These are phyloP conservation scores for Diceros bicornis DNA, from an alignment of 2,797 vertebrate genomes.

Conservation along the genomic window DNA sequence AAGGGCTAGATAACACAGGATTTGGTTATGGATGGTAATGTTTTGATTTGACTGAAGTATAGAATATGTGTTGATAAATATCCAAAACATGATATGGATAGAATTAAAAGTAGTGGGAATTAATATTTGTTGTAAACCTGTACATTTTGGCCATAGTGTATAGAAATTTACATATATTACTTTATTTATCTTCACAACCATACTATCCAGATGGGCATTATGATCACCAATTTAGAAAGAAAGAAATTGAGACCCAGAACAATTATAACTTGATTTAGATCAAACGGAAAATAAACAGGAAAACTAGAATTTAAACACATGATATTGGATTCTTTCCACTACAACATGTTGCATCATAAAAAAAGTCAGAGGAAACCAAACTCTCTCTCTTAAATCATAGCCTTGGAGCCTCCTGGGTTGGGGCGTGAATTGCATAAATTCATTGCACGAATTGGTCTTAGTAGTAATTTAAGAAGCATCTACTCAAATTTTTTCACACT, in stretches of 20 bases:
- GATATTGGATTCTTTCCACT: background rate
- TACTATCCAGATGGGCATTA: background rate
- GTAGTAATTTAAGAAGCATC: conserved; percentile 16
- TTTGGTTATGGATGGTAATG: background rate
- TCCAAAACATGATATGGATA: background rate
- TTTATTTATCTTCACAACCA: background rate
- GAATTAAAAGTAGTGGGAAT: background rate
- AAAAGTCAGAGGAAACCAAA: background rate
- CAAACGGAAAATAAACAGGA: background rate
- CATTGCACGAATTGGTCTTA: background rate
- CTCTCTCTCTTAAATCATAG: background rate
- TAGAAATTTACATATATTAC: background rate
- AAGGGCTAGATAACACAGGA: too few relatives aligned
- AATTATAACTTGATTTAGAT: background rate
- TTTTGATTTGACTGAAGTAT: background rate
- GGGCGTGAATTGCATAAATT: background rate
- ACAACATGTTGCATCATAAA: background rate
- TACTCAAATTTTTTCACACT: background rate
- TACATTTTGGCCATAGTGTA: background rate
- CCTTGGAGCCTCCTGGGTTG: background rate
- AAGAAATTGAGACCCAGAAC: background rate
- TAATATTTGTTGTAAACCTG: background rate
- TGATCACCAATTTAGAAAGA: background rate
- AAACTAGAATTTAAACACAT: background rate
- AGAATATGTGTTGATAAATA: background rate